phyloP scores from a whole-genome alignment of 2,113 vertebrate species.

The Meles meles region DNA sequence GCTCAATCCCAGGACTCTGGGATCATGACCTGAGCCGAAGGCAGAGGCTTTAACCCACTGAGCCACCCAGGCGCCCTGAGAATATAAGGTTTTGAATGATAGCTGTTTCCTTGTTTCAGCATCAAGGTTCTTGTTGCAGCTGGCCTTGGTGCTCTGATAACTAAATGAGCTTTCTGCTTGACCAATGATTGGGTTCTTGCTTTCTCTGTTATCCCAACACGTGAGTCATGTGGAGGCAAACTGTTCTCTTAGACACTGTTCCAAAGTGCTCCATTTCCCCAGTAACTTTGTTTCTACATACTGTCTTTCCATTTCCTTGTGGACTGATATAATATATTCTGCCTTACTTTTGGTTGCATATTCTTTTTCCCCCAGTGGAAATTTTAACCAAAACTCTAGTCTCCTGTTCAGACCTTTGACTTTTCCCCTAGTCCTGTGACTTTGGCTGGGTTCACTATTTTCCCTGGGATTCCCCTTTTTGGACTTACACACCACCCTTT shows the following conservation, averaged over 20 bases:
- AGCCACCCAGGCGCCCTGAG: no score
- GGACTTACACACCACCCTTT: background rate
- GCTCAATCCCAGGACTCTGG: no score
- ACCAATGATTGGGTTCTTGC: background rate
- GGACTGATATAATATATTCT: background rate
- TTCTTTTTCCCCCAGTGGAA: background rate
- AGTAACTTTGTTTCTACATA: background rate
- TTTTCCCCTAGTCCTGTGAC: background rate
- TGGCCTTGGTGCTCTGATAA: background rate
- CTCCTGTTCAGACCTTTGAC: background rate
- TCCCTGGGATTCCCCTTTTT: background rate
- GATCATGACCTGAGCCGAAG: no score
- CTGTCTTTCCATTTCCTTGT: background rate
- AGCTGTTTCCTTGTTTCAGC: constrained; percentile 17
- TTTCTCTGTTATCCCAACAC: background rate
- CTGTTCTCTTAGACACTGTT: background rate
- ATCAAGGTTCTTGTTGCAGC: background rate
- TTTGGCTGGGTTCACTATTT: background rate
- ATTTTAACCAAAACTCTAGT: background rate
- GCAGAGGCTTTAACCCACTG: no score
- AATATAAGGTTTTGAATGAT: background rate
- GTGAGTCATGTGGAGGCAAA: background rate
- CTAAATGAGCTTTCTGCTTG: background rate
- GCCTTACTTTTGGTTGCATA: background rate
- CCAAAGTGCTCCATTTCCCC: background rate